Percentiles rank a stretch among this genome's conserved stretches.
Conservation (phyloP, 2,797 vertebrate genomes). For the Platalea minor region DNA sequence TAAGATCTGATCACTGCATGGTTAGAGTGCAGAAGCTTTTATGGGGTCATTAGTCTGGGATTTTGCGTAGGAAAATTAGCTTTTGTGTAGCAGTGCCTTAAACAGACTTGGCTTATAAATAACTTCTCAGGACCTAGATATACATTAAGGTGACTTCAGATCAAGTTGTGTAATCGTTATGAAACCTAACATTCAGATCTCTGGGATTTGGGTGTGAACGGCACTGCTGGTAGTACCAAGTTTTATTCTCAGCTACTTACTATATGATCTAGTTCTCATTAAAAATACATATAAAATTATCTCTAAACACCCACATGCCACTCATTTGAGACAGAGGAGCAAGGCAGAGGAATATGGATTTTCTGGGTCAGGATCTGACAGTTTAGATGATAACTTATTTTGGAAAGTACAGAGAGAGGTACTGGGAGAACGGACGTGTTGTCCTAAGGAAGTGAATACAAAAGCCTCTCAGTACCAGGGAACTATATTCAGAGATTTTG, state of each 20-base stretch:
- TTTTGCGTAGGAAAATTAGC: neutral
- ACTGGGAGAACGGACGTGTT: neutral
- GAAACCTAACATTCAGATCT: neutral
- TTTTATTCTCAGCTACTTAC: neutral
- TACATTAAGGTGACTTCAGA: neutral
- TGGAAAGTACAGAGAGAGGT: neutral
- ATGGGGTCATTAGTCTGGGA: neutral
- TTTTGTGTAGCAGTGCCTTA: neutral
- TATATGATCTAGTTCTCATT: neutral
- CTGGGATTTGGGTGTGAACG: neutral
- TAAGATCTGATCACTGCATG: neutral
- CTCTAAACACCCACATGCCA: neutral
- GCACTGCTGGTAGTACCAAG: neutral
- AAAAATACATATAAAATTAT: neutral
- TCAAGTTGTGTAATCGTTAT: neutral
- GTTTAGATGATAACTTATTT: neutral
- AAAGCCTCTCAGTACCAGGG: neutral
- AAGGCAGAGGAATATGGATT: neutral
- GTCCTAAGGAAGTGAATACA: neutral
- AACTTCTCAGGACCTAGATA: neutral
- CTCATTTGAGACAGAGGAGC: neutral
- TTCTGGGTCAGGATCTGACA: neutral
- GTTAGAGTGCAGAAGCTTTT: neutral
- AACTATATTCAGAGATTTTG: neutral
- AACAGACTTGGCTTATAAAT: neutral